Conservation (phyloP, 2,888 invertebrate genomes). For the Drosophila pegasa region DNA sequence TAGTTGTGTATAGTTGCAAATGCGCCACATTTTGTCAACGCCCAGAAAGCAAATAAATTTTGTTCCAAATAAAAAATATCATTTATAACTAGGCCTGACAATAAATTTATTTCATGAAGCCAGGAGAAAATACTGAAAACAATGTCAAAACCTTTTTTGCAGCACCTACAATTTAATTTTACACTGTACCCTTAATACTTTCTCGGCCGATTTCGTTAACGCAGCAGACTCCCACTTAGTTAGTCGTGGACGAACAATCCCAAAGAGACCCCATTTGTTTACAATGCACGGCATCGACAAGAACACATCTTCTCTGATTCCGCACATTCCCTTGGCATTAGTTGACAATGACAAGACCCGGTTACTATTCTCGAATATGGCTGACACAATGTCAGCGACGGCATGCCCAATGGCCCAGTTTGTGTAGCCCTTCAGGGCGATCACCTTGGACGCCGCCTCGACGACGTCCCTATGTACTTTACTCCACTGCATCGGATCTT, state of each 20-base stretch:
- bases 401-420: constrained; percentile 94
- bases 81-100: constrained; percentile 15
- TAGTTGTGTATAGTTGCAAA: constrained; percentile 29
- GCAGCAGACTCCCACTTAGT: constrained; percentile 87
- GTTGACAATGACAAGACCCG: constrained; percentile 91
- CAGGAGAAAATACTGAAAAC: constrained; percentile 4
- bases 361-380: constrained; percentile 89
- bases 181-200: constrained; percentile 84
- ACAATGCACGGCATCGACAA: constrained; percentile 92
- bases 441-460: constrained; percentile 91
- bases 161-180: constrained; percentile 25
- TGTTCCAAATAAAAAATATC: constrained; percentile 17
- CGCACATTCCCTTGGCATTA: constrained; percentile 87
- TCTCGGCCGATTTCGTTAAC: constrained; percentile 87
- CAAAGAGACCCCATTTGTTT: constrained; percentile 88
- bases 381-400: constrained; percentile 88
- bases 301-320: constrained; percentile 91
- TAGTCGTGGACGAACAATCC: constrained; percentile 89
- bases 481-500: constrained; percentile 90
- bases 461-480: constrained; percentile 91
- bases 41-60: constrained; percentile 21
- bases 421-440: constrained; percentile 92
- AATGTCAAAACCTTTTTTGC: constrained; percentile 10
- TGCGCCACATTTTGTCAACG: constrained; percentile 32
- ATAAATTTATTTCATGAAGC: not conserved